A percentile compares a stretch with the other conserved stretches of the same genome.
Evolutionary conservation across 2,797 vertebrate species (phyloP).

Genomic region (Ceyx erithaca): DNA sequence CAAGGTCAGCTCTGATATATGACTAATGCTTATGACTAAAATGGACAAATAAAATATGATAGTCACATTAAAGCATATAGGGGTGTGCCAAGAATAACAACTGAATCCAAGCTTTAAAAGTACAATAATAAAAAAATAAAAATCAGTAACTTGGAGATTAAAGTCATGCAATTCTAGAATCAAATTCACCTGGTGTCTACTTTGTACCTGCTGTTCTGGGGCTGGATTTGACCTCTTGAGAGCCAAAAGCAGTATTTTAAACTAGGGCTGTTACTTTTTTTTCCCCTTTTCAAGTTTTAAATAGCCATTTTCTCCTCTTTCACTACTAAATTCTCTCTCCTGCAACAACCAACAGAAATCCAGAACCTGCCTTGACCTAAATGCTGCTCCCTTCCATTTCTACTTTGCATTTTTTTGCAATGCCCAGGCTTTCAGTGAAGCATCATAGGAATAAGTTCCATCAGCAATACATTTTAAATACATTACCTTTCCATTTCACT

Average conservation of each 20-base stretch:
- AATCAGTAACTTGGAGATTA: constrained; percentile 36
- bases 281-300: constrained; percentile 1
- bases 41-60: constrained; percentile 39
- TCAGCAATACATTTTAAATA: neutral
- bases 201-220: constrained; percentile 19
- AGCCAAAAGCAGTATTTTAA: constrained; percentile 11
- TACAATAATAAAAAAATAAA: neutral
- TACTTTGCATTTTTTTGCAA: neutral
- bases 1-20: constrained; percentile 39
- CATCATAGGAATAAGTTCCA: neutral
- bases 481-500: neutral
- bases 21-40: constrained; percentile 43
- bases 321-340: neutral
- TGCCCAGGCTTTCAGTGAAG: neutral
- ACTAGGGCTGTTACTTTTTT: neutral
- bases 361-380: neutral
- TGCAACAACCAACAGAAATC: neutral
- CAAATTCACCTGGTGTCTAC: constrained; percentile 14
- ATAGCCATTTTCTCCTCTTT: neutral
- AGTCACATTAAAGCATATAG: constrained; percentile 45
- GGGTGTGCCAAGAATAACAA: constrained; percentile 45
- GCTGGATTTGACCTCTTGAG: constrained; percentile 32
- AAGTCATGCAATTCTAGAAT: constrained; percentile 25
- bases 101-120: neutral
- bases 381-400: neutral